Evolutionary conservation across 2,888 invertebrate species (phyloP), one percentile per base, ranked within the genome.

Genomic region (Amiota communis): DNA sequence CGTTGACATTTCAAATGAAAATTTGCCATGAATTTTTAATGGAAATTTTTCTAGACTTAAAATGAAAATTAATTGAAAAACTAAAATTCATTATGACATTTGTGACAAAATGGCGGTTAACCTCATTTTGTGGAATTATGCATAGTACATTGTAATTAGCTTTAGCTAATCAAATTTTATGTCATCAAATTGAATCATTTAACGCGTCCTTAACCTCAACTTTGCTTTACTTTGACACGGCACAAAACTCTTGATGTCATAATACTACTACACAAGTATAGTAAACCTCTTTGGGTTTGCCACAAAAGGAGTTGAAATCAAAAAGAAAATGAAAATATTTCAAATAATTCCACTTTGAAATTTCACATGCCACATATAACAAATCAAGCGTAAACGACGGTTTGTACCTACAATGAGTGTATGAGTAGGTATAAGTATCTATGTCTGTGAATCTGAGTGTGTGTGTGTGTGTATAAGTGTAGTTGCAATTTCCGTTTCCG

Each of bases 51-150:
- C 46, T 63, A 36, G 12, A 23, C 13, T 71, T 57, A 70, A 78
- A 81, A 76, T 78, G 76, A 65, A 83, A 84, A 85, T 86, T 87
- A 87, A 87, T 87, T 13, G 63, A 13, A 12, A 46, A 63, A 63
- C 13, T 46, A 3, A 17, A 11, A 15, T 59, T 13, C 46, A 12
- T 4, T 13, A 13, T 15, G 47, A 11, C 10, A 3, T 65, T 17
- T 48, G 48, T 65, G 36, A 36, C 48, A 48, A 65, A 65, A 17
- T 20, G 59, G 8, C 17, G 59, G 59, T 17, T 36, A 36, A 36
- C 36, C 36, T 36, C 36, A 23, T 59, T n/a, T 13, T 56, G 11
- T 56, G 17, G 13, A 56, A 56, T 56, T 56, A 13, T 12, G 23
- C 23, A n/a, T n/a, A 53, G 12, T 53, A n/a, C 49, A 36, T 68